Percentiles rank a stretch among this genome's conserved stretches.
These are phyloP conservation scores for Lasioglossum leucozonium DNA, from an alignment of 2,888 invertebrate species.

Conservation along the genomic window DNA sequence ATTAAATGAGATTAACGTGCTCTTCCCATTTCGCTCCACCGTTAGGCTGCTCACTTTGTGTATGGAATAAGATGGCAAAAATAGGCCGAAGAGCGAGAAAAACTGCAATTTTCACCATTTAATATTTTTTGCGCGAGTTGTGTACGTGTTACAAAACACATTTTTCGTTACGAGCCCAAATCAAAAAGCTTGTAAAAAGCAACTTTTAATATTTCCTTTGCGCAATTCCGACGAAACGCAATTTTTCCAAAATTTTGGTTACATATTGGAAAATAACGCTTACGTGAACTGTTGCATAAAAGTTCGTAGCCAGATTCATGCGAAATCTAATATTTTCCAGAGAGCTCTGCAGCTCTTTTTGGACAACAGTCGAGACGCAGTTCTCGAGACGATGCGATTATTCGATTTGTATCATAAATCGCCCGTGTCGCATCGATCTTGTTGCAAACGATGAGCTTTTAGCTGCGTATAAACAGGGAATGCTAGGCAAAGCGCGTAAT, in stretches of 20 bases:
- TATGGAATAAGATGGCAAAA: too few species aligned
- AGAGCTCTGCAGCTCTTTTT: not conserved
- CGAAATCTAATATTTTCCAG: not conserved
- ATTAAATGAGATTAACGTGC: not conserved
- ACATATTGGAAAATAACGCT: not conserved
- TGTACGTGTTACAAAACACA: too few species aligned
- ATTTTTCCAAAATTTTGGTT: too few species aligned
- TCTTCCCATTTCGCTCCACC: not conserved
- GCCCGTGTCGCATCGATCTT: conserved; percentile 8
- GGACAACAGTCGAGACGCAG: not conserved
- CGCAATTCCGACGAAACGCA: too few species aligned
- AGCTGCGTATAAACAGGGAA: not conserved
- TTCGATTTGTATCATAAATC: not conserved
- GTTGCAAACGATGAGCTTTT: conserved; percentile 7
- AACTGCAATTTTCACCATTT: too few species aligned
- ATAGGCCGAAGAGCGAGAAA: too few species aligned
- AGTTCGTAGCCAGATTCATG: too few species aligned
- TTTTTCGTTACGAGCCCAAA: too few species aligned
- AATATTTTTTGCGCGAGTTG: too few species aligned
- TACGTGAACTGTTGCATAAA: not conserved
- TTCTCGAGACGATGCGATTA: not conserved
- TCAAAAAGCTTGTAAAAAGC: too few species aligned
- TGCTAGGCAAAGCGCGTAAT: conserved; percentile 4
- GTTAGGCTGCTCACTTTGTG: too few species aligned
- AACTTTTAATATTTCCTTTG: too few species aligned